phyloP scores from a whole-genome alignment of 2,888 invertebrate species.

The Meta bourneti region DNA sequence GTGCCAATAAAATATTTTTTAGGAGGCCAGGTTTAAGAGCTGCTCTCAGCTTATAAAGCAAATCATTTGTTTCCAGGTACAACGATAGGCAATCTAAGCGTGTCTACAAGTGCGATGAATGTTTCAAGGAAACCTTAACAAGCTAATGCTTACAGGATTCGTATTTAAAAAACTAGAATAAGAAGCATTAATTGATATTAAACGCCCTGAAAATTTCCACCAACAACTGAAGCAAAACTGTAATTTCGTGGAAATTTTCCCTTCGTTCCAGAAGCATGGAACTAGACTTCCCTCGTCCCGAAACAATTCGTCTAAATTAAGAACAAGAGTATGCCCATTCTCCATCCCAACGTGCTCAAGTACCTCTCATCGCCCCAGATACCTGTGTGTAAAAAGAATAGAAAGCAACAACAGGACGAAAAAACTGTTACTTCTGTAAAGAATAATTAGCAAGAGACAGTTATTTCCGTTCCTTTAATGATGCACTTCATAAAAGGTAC shows the following conservation, averaged over 20 bases:
- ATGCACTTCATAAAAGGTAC: constrained; percentile 71
- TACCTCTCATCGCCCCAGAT: constrained; percentile 46
- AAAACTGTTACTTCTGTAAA: constrained; percentile 64
- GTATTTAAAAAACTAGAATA: constrained; percentile 2
- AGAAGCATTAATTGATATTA: constrained; percentile 14
- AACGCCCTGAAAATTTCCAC: not conserved
- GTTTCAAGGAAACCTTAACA: too few species aligned
- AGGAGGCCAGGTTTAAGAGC: too few species aligned
- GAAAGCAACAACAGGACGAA: constrained; percentile 6
- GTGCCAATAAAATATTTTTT: too few species aligned
- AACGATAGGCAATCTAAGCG: too few species aligned
- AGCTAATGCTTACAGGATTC: not conserved
- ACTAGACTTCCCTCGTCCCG: constrained; percentile 37
- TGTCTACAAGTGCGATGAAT: too few species aligned
- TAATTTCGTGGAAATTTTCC: constrained; percentile 46
- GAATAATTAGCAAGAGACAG: constrained; percentile 73
- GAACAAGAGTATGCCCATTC: constrained; percentile 5
- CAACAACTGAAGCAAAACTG: not conserved
- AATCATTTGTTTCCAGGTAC: too few species aligned
- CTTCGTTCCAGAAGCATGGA: not conserved
- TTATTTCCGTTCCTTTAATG: constrained; percentile 75
- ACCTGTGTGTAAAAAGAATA: constrained; percentile 37
- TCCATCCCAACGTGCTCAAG: constrained; percentile 65
- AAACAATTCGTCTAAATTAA: constrained; percentile 73
- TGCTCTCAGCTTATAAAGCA: too few species aligned